Evolutionary conservation across 2,888 invertebrate species (phyloP), one percentile per base, ranked within the genome.

Genomic region (Lithosia quadra): DNA sequence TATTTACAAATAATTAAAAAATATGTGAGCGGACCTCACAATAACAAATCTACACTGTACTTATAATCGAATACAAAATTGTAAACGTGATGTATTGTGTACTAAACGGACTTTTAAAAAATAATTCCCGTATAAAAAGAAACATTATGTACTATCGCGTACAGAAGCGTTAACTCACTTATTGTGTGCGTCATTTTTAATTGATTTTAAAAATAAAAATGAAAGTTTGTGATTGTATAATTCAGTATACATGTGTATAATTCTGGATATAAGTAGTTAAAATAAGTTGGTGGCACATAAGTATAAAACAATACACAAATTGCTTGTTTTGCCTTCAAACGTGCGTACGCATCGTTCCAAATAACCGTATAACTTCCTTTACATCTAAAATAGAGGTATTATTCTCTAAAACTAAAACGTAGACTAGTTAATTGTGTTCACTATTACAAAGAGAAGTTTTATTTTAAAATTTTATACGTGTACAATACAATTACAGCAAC

Each of bases 381-480:
- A 82, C 73, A 75, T 80, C 85, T 88, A 88, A 83, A 81, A 84
- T 86, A 90, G 92, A 93, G 92, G 92, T 93, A 93, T 90, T 85
- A 86, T 85, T 87, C 77, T 78, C 74, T 82, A 73, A 78, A 85
- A 85, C 88, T 91, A 90, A 81, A 78, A 84, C 83, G 78, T 89
- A 92, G 93, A 94, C 93, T 94, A 93, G 93, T 90, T 86, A 87
- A 88, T 88, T 90, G 88, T 92, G 89, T 90, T 90, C 88, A 83
- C 86, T 90, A 87, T 86, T 83, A 83, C 76, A 77, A 77, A 80
- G 66, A 79, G 69, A 78, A 69, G 67, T 74, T 73, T 74, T 73
- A 74, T 71, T 68, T 69, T 28, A 71, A 66, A 71, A 71, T 65
- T 63, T 75, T 81, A 81, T 71, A 68, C 58, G 21, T 82, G 75